A percentile compares a stretch with the other conserved stretches of the same genome.
These are phyloP conservation scores for Danionella dracula DNA, from an alignment of 2,797 vertebrate species.

Conservation along the genomic window DNA sequence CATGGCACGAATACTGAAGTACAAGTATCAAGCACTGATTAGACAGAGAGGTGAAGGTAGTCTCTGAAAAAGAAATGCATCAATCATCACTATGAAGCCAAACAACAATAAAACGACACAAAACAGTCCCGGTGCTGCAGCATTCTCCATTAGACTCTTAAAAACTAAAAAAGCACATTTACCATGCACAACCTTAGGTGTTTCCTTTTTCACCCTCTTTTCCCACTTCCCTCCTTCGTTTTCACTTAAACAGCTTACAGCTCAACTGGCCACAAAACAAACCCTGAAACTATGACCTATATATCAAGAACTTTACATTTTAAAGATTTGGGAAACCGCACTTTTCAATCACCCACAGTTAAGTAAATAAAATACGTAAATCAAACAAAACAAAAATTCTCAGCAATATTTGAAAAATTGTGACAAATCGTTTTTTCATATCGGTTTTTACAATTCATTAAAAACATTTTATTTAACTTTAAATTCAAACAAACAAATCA, in stretches of 20 bases:
- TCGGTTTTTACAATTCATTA: no score
- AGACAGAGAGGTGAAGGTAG: neutral
- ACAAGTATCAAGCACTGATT: neutral
- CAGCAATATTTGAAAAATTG: no score
- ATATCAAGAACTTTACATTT: constrained; percentile 6
- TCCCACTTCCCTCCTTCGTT: constrained; percentile 37
- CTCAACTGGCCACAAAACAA: constrained; percentile 29
- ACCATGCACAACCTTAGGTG: constrained; percentile 42
- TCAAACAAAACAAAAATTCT: no score
- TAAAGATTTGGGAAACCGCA: no score
- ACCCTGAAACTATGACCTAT: constrained; percentile 5
- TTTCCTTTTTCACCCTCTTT: constrained; percentile 41
- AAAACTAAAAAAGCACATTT: constrained; percentile 35
- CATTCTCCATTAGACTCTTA: neutral
- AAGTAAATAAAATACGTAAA: no score
- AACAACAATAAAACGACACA: constrained; percentile 16
- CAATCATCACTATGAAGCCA: neutral
- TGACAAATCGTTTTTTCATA: no score
- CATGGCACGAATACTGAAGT: neutral
- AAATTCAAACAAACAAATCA: no score
- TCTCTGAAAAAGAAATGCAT: neutral
- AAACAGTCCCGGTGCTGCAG: neutral
- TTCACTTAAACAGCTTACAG: constrained; percentile 46
- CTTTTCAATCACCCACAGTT: no score
- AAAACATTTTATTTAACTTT: no score